These are phyloP conservation scores for Anisognathus igniventris DNA, from an alignment of 2,797 vertebrate genomes.

Conservation along the genomic window DNA sequence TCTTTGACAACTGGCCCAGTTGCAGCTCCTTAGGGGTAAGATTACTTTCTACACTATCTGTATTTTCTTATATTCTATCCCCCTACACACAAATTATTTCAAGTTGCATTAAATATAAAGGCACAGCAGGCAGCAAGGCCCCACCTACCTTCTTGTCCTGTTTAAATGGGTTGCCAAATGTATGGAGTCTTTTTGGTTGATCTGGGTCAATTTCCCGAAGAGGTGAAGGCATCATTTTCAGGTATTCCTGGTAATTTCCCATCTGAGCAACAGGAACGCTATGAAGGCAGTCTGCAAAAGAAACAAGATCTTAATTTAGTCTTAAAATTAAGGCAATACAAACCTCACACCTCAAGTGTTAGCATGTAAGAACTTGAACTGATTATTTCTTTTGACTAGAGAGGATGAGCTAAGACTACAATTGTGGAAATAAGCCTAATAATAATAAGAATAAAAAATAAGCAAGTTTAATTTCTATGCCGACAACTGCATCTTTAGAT, in stretches of 20 bases:
- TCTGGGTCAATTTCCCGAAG: slow-evolving; percentile 96
- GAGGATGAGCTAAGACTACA: not conserved
- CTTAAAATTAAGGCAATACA: not conserved
- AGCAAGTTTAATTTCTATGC: not conserved
- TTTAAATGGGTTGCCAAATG: slow-evolving; percentile 98
- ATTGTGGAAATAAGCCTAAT: not conserved
- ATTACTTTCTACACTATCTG: too few species aligned
- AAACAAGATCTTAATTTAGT: not conserved
- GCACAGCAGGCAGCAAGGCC: not conserved
- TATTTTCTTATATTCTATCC: too few species aligned
- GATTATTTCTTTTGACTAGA: not conserved
- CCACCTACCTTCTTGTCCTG: slow-evolving; percentile 94
- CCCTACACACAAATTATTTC: not conserved
- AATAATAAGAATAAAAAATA: not conserved
- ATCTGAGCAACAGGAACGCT: slow-evolving; percentile 96
- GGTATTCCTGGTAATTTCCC: slow-evolving; percentile 98
- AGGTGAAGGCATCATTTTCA: slow-evolving; percentile 93
- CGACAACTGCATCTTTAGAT: not conserved
- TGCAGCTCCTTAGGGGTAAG: too few species aligned
- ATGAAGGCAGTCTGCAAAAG: slow-evolving; percentile 87
- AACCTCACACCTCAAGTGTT: not conserved
- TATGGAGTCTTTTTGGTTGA: slow-evolving; percentile 95
- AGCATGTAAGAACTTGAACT: not conserved
- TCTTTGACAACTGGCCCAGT: too few species aligned
- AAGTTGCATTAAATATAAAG: not conserved